A percentile compares a stretch with the other conserved stretches of the same genome.
These are phyloP conservation scores for Ceratosolen solmsi DNA, from an alignment of 1,140 invertebrate species.

Conservation along the genomic window DNA sequence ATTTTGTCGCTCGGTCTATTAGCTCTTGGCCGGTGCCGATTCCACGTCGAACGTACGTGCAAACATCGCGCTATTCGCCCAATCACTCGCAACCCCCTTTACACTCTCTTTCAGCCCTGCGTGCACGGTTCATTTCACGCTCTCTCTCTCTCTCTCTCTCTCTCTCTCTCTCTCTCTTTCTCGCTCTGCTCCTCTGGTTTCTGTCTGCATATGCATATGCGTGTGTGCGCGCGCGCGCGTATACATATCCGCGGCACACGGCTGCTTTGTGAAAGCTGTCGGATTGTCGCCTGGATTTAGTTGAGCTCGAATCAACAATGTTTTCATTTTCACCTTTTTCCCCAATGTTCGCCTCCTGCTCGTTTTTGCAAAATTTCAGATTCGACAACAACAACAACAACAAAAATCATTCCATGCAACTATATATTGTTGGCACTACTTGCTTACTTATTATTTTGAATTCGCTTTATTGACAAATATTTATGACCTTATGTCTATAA, in stretches of 20 bases:
- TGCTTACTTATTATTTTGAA: no score
- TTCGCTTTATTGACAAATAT: no score
- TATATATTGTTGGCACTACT: no score
- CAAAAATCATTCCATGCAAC: no score
- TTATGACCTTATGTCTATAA: no score
- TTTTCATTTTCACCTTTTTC: slow-evolving; percentile 18
- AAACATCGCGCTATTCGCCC: slow-evolving; percentile 19
- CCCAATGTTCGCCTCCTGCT: background rate
- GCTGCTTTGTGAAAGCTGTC: slow-evolving; percentile 34
- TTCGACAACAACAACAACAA: no score
- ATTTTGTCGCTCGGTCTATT: slow-evolving; percentile 46
- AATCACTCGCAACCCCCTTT: slow-evolving; percentile 23
- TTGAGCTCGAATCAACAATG: background rate
- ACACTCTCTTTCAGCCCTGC: background rate
- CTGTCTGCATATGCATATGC: background rate
- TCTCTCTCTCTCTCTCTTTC: no score
- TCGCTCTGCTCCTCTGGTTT: background rate
- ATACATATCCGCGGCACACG: background rate
- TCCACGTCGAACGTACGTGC: background rate
- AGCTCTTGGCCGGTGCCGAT: slow-evolving; percentile 4
- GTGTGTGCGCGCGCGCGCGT: background rate
- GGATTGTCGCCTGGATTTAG: background rate
- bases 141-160: background rate
- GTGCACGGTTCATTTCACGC: background rate
- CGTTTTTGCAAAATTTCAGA: no score